Conservation (phyloP, 2,797 vertebrate species). For the Bovichtus variegatus region DNA sequence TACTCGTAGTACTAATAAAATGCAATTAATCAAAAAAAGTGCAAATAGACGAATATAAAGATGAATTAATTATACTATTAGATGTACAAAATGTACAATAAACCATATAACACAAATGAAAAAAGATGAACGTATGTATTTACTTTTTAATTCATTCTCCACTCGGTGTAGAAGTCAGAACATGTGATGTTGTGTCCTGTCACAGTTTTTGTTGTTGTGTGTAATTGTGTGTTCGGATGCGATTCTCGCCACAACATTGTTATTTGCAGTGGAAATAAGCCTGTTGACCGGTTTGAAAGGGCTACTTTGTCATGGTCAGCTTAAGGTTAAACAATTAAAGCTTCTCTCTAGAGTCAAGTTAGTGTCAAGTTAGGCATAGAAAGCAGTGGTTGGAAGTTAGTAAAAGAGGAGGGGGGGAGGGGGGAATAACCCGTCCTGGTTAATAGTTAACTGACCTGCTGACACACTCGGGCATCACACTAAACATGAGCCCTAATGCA, state of each 20-base stretch:
- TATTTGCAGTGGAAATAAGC: slow-evolving; percentile 63
- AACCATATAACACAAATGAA: not conserved
- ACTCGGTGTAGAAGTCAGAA: not conserved
- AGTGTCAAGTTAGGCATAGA: slow-evolving; percentile 68
- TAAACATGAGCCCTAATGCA: slow-evolving; percentile 34
- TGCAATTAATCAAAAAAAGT: not conserved
- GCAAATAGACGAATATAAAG: not conserved
- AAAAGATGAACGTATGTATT: not conserved
- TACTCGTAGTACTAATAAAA: not conserved
- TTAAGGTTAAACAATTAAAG: slow-evolving; percentile 75
- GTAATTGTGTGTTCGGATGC: slow-evolving; percentile 11
- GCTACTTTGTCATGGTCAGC: slow-evolving; percentile 73
- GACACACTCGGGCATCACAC: slow-evolving; percentile 46
- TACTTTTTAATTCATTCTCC: not conserved
- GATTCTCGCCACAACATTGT: slow-evolving; percentile 30
- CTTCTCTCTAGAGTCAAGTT: slow-evolving; percentile 67
- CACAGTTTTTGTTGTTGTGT: not conserved
- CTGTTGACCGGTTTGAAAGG: slow-evolving; percentile 61
- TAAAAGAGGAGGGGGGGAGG: slow-evolving; percentile 20
- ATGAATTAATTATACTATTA: not conserved
- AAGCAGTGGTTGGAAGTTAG: slow-evolving; percentile 46
- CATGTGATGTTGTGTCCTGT: not conserved
- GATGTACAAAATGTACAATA: not conserved
- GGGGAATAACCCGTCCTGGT: slow-evolving; percentile 30
- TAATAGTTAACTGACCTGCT: slow-evolving; percentile 64